phyloP scores from a whole-genome alignment of 2,113 vertebrate species.

The Madoqua kirkii region DNA sequence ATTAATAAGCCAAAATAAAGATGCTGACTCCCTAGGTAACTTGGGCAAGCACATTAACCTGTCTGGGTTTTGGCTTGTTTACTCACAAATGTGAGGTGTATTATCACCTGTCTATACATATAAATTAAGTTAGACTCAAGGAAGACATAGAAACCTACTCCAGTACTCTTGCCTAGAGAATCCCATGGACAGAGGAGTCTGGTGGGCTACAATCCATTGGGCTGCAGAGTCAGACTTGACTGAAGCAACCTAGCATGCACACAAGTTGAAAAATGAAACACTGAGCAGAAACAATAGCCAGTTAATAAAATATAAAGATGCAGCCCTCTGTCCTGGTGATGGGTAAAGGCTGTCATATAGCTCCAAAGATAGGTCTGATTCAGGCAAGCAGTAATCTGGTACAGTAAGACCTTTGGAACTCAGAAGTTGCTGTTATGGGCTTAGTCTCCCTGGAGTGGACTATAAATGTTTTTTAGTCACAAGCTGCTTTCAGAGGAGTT shows the following conservation, averaged over 20 bases:
- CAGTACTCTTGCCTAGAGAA: background rate
- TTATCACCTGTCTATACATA: background rate
- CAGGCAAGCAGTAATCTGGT: background rate
- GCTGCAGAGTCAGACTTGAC: background rate
- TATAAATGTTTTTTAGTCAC: background rate
- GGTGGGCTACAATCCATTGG: accelerated
- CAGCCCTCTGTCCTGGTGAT: background rate
- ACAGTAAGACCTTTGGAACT: background rate
- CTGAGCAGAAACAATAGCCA: background rate
- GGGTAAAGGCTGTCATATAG: background rate
- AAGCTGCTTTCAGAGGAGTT: background rate
- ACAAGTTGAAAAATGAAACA: background rate
- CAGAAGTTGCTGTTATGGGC: background rate
- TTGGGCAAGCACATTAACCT: background rate
- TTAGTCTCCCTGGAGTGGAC: background rate
- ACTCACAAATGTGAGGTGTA: background rate
- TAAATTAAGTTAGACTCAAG: background rate
- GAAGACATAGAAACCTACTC: background rate
- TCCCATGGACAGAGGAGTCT: background rate
- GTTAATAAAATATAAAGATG: background rate
- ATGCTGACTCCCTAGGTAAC: background rate
- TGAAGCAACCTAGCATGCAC: background rate
- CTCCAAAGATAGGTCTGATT: background rate
- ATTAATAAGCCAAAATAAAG: background rate
- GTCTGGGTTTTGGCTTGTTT: background rate